Evolutionary conservation across 2,888 invertebrate genomes (phyloP).

Genomic region (Cheilosia scutellata): DNA sequence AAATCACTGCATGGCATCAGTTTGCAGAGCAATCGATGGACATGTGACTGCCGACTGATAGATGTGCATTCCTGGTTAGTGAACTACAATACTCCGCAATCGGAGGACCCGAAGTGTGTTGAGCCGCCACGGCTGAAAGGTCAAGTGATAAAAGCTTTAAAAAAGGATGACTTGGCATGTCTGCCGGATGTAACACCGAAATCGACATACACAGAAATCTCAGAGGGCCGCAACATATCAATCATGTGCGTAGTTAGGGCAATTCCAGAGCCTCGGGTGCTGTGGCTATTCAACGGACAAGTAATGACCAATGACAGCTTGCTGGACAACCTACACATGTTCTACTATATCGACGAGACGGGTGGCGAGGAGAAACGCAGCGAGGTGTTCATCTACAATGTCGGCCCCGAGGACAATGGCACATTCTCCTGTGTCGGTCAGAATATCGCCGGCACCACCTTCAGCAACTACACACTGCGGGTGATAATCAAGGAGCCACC

Average conservation of each 20-base stretch:
- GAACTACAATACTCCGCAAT: constrained; percentile 90
- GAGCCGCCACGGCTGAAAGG: constrained; percentile 88
- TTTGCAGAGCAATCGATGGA: constrained; percentile 94
- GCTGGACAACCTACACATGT: constrained; percentile 88
- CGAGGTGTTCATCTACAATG: constrained; percentile 91
- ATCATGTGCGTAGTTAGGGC: constrained; percentile 92
- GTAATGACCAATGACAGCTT: constrained; percentile 91
- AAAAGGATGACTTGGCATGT: constrained; percentile 91
- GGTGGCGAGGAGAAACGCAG: constrained; percentile 90
- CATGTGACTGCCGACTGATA: constrained; percentile 93
- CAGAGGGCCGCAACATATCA: constrained; percentile 92
- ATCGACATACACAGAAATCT: constrained; percentile 90
- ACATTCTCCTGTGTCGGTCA: constrained; percentile 94
- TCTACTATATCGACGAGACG: constrained; percentile 90
- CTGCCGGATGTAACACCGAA: constrained; percentile 91
- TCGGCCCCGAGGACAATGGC: constrained; percentile 92
- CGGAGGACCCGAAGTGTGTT: constrained; percentile 91
- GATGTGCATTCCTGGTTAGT: constrained; percentile 92
- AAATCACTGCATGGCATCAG: constrained; percentile 91
- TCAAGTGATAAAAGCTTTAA: constrained; percentile 88
- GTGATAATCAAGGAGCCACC: constrained; percentile 90
- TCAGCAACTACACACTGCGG: constrained; percentile 92
- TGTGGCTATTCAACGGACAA: constrained; percentile 94
- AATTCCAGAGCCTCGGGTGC: constrained; percentile 91
- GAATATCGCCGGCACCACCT: constrained; percentile 92